Percentiles rank a stretch among this genome's conserved stretches.
Evolutionary conservation across 2,888 invertebrate species (phyloP).

Genomic region (Eurois occulta): DNA sequence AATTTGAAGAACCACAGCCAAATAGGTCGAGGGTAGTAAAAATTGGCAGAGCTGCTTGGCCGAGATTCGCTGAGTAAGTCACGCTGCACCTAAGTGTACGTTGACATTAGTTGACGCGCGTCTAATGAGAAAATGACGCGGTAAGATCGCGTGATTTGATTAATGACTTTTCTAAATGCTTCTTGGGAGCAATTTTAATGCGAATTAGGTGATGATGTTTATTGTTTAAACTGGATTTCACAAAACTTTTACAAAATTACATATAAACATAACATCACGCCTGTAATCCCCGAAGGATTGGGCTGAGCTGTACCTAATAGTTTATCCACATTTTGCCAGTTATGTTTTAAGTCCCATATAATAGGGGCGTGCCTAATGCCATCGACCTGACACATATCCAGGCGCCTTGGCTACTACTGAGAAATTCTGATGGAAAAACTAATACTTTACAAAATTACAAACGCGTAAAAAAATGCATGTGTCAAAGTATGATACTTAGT

Average conservation of each 20-base stretch:
- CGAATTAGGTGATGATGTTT: neutral
- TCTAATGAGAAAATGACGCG: neutral
- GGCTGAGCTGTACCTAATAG: too few species aligned
- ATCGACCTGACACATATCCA: too few species aligned
- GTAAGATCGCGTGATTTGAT: neutral
- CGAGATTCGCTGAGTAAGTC: conserved; percentile 32
- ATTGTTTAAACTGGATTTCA: neutral
- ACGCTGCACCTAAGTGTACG: conserved; percentile 1
- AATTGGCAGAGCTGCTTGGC: conserved; percentile 56
- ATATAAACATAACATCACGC: too few species aligned
- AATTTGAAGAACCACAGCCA: conserved; percentile 45
- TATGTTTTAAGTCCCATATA: too few species aligned
- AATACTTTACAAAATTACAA: neutral
- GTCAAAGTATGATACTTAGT: neutral
- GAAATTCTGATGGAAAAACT: too few species aligned
- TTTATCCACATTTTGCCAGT: too few species aligned
- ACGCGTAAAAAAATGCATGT: neutral
- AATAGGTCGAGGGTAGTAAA: conserved; percentile 47
- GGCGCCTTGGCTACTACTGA: too few species aligned
- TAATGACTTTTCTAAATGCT: neutral
- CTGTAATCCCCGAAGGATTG: too few species aligned
- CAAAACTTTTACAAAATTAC: neutral
- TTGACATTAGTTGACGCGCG: neutral
- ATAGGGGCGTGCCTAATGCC: too few species aligned
- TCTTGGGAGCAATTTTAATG: neutral